Conservation (phyloP, 2,113 vertebrate species). For the Epinephelus lanceolatus region DNA sequence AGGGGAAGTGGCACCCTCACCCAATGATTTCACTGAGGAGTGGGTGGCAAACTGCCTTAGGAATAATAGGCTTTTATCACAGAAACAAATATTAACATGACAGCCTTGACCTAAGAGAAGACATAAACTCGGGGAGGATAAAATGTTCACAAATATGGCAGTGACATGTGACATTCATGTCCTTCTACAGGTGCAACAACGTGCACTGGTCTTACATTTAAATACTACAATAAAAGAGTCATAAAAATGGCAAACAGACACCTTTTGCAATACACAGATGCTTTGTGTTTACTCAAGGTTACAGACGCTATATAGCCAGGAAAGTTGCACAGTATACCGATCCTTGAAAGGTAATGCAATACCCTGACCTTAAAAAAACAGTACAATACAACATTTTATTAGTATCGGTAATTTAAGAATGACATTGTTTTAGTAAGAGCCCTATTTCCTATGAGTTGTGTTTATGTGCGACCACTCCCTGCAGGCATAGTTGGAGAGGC, state of each 20-base stretch:
- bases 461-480: no score
- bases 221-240: slow-evolving; percentile 35
- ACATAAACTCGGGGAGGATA: neutral
- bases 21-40: slow-evolving; percentile 28
- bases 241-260: slow-evolving; percentile 40
- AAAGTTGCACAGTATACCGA: neutral
- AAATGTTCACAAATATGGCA: neutral
- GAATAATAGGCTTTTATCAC: slow-evolving; percentile 1
- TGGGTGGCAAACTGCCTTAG: neutral
- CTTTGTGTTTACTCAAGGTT: slow-evolving; percentile 32
- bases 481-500: no score
- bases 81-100: neutral
- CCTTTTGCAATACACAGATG: neutral
- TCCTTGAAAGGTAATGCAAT: no score
- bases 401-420: no score
- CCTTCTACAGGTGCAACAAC: neutral
- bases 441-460: no score
- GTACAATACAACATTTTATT: no score
- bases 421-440: no score
- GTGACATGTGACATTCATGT: slow-evolving; percentile 14
- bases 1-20: slow-evolving; percentile 68
- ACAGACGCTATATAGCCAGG: neutral
- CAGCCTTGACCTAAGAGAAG: slow-evolving; percentile 4
- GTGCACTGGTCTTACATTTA: neutral
- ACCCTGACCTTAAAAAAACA: no score